Conservation (phyloP, 2,113 vertebrate genomes). For the Malurus melanocephalus region DNA sequence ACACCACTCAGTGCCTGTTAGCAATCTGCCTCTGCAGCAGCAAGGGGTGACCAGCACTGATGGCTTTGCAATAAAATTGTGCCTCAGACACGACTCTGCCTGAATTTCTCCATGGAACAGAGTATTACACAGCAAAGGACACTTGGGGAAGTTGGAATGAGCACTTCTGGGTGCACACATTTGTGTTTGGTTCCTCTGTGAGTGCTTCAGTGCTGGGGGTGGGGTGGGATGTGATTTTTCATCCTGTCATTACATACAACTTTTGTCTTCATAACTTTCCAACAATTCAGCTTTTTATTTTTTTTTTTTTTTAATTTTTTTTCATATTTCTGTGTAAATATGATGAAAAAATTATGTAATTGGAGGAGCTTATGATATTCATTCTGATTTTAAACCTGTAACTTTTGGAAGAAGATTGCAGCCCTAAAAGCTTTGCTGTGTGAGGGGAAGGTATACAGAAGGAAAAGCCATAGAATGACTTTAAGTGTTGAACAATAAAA, state of each 20-base stretch:
- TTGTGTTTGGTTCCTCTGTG: neutral
- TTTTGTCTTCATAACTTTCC: neutral
- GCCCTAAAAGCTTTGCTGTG: neutral
- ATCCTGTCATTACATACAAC: neutral
- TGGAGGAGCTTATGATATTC: neutral
- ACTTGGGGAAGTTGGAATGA: neutral
- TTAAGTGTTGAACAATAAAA: slow-evolving; percentile 32
- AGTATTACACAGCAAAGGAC: neutral
- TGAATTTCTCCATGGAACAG: neutral
- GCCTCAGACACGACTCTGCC: neutral
- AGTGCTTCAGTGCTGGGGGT: neutral
- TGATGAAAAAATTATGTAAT: neutral
- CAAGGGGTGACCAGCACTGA: neutral
- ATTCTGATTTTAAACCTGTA: neutral
- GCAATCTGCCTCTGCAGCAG: neutral
- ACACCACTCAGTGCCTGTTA: neutral
- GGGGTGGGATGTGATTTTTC: neutral
- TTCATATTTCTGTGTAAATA: neutral
- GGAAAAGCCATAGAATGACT: slow-evolving; percentile 42
- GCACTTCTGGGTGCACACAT: neutral
- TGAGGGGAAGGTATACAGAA: neutral
- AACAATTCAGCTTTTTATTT: neutral
- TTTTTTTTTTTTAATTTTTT: neutral
- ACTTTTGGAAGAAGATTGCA: neutral
- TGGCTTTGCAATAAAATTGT: neutral